Evolutionary conservation across 2,888 invertebrate species (phyloP).

Genomic region (Zonitis immaculata): DNA sequence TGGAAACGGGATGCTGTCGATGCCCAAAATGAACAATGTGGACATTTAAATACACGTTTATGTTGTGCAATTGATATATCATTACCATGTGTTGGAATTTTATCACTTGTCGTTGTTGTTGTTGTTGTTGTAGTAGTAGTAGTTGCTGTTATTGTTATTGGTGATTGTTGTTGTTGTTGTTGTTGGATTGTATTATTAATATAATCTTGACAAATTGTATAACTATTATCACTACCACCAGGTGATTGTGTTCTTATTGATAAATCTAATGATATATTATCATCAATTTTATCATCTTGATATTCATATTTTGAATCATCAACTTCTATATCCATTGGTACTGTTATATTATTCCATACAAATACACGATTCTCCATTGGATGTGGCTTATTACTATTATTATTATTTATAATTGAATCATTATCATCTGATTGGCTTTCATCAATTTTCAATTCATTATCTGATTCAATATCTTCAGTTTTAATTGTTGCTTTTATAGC

Average conservation of each 20-base stretch:
- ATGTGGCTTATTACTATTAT: constrained; percentile 53
- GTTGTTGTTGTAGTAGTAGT: constrained; percentile 26
- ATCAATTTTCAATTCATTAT: constrained; percentile 27
- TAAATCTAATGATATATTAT: constrained; percentile 43
- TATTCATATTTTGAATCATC: constrained; percentile 44
- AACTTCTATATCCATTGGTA: constrained; percentile 43
- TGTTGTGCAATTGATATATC: constrained; percentile 59
- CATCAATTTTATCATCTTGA: constrained; percentile 43
- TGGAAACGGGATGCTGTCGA: constrained; percentile 90
- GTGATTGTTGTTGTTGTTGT: constrained; percentile 29
- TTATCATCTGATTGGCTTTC: constrained; percentile 26
- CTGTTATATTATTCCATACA: constrained; percentile 71
- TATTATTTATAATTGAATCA: constrained; percentile 23
- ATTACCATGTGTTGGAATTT: constrained; percentile 58
- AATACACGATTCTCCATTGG: constrained; percentile 79
- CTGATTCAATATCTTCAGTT: constrained; percentile 33
- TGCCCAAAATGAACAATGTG: constrained; percentile 89
- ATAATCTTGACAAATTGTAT: constrained; percentile 31
- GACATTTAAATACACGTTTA: constrained; percentile 85
- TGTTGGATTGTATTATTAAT: constrained; percentile 2
- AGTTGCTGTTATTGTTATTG: constrained; percentile 24
- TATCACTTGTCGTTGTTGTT: constrained; percentile 45
- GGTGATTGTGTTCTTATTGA: constrained; percentile 46
- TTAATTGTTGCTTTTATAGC: constrained; percentile 45
- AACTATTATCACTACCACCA: constrained; percentile 37